Evolutionary conservation across 2,113 vertebrate species (phyloP).

Genomic region (Paracanthobrama guichenoti): DNA sequence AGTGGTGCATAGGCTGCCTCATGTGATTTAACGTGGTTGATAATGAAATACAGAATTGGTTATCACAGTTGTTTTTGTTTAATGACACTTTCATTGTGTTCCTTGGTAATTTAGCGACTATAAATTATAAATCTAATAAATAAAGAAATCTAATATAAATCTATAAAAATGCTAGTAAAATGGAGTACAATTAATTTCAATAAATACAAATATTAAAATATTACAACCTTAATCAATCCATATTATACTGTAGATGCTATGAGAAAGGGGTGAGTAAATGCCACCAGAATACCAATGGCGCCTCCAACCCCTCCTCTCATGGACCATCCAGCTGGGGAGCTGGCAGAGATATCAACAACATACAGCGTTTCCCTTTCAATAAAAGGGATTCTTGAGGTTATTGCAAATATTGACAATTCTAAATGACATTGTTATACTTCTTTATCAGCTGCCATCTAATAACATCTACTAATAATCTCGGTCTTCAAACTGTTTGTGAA

Average conservation of each 20-base stretch:
- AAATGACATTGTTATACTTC: not conserved
- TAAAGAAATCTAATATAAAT: not conserved
- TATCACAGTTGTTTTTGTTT: too few relatives aligned
- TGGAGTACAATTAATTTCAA: not conserved
- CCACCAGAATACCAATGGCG: not conserved
- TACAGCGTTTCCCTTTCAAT: not conserved
- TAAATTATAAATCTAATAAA: too few relatives aligned
- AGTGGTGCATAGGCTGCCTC: too few relatives aligned
- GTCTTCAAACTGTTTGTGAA: not conserved
- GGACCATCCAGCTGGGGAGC: not conserved
- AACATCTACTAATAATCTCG: not conserved
- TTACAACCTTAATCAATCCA: not conserved
- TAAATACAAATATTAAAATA: not conserved
- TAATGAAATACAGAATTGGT: too few relatives aligned
- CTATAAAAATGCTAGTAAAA: not conserved
- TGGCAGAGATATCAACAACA: slow-evolving; percentile 6
- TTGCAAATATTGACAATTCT: slow-evolving; percentile 1
- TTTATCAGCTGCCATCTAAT: not conserved
- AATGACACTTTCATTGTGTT: too few relatives aligned
- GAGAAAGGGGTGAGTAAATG: not conserved
- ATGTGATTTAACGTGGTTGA: too few relatives aligned
- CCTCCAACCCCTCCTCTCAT: not conserved
- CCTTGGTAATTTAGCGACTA: too few relatives aligned
- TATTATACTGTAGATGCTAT: not conserved
- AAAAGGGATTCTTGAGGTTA: not conserved